Conservation (phyloP, 2,888 invertebrate species). For the Cantharis rufa region DNA sequence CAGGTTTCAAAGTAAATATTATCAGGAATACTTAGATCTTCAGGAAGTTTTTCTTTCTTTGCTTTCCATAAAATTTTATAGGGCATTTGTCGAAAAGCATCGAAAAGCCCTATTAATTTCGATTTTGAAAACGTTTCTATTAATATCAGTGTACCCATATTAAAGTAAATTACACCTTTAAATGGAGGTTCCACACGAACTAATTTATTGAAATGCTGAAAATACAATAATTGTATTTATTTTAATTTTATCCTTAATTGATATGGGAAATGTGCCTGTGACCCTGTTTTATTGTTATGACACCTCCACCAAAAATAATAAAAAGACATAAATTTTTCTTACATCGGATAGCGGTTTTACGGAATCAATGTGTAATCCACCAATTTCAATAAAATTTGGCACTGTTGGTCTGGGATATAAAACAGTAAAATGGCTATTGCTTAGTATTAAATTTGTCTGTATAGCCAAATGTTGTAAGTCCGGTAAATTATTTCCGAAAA, state of each 20-base stretch:
- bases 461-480: conserved; percentile 56
- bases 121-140: conserved; percentile 60
- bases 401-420: conserved; percentile 61
- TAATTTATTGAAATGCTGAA: conserved; percentile 40
- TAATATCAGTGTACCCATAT: conserved; percentile 63
- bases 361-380: conserved; percentile 57
- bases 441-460: conserved; percentile 61
- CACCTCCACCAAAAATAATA: too few relatives aligned
- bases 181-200: conserved; percentile 36
- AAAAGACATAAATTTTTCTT: conserved; percentile 20
- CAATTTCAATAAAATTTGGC: conserved; percentile 62
- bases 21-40: conserved; percentile 52
- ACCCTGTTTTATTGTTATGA: too few relatives aligned
- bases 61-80: conserved; percentile 63
- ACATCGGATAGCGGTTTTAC: conserved; percentile 59
- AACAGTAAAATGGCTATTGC: conserved; percentile 63
- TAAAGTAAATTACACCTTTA: conserved; percentile 60
- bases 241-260: too few relatives aligned
- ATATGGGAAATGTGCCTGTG: too few relatives aligned
- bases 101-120: conserved; percentile 57
- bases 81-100: conserved; percentile 59
- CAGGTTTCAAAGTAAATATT: conserved; percentile 60
- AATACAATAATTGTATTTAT: too few relatives aligned
- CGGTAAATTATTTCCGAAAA: conserved; percentile 58
- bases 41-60: conserved; percentile 57